Evolutionary conservation across 2,888 invertebrate genomes (phyloP).

Genomic region (Cyclophora punctaria): DNA sequence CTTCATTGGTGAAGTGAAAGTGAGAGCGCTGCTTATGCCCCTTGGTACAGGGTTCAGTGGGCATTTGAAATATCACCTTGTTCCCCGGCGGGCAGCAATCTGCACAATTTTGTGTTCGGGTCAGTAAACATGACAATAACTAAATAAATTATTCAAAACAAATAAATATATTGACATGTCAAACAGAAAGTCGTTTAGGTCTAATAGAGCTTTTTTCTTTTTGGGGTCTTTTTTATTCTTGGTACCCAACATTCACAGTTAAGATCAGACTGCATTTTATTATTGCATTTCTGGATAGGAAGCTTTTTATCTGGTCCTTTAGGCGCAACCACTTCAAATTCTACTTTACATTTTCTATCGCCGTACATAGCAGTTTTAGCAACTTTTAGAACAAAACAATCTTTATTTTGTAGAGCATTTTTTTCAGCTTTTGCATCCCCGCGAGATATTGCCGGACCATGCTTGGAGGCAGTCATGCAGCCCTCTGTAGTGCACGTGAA

Average conservation of each 20-base stretch:
- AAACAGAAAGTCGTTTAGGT: neutral
- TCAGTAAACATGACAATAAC: conserved; percentile 14
- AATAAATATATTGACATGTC: too few species aligned
- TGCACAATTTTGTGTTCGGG: conserved; percentile 47
- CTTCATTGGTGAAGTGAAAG: conserved; percentile 59
- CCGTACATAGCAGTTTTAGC: conserved; percentile 79
- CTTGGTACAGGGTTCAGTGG: conserved; percentile 50
- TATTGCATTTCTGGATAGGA: conserved; percentile 54
- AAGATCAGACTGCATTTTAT: conserved; percentile 49
- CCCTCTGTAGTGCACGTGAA: conserved; percentile 67
- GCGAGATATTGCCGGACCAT: conserved; percentile 44
- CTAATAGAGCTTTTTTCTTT: neutral
- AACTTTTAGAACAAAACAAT: conserved; percentile 78
- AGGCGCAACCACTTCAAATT: conserved; percentile 80
- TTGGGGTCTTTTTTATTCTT: conserved; percentile 33
- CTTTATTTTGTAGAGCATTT: conserved; percentile 63
- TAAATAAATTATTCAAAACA: neutral
- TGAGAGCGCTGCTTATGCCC: conserved; percentile 60
- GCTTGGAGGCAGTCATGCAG: conserved; percentile 47
- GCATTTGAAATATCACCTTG: conserved; percentile 66
- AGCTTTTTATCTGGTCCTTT: conserved; percentile 75
- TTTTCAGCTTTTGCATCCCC: conserved; percentile 42
- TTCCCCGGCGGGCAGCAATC: conserved; percentile 70
- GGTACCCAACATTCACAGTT: conserved; percentile 51
- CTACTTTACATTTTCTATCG: conserved; percentile 77